These are phyloP conservation scores for Neomicropteryx cornuta DNA, from an alignment of 1,140 invertebrate species.

Conservation along the genomic window DNA sequence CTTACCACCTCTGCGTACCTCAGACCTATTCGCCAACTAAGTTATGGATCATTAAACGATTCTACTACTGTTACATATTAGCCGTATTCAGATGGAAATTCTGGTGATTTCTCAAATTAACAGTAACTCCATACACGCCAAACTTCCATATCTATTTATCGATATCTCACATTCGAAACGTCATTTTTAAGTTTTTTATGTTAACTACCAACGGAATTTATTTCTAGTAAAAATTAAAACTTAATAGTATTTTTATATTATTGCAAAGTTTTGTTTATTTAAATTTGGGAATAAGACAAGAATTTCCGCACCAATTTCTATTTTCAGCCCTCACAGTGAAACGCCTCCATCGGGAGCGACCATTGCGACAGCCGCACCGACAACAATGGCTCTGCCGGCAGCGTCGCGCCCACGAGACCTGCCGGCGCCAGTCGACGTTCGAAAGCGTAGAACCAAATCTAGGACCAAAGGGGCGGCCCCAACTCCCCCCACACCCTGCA, in stretches of 20 bases:
- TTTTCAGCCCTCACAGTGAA: conserved; percentile 6
- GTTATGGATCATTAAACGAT: no score
- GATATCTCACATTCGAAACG: no score
- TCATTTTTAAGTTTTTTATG: no score
- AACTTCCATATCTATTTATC: no score
- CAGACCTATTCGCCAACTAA: no score
- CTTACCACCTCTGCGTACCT: no score
- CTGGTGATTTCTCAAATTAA: no score
- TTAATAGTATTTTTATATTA: conserved; percentile 6
- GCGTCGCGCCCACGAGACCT: conserved; percentile 37
- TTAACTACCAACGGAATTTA: no score
- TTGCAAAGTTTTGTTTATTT: conserved; percentile 14
- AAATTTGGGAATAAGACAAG: conserved; percentile 18
- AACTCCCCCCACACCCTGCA: conserved; percentile 32
- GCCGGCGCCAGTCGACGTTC: conserved; percentile 53
- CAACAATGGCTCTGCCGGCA: conserved; percentile 22
- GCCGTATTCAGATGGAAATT: no score
- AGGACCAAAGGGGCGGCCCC: conserved; percentile 52
- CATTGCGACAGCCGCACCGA: conserved; percentile 17
- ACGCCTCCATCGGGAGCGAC: conserved; percentile 21
- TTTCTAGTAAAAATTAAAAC: no score
- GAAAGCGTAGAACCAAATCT: conserved; percentile 60
- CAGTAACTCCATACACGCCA: no score
- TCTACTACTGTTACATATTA: no score
- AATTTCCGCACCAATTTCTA: conserved; percentile 8